Evolutionary conservation across 2,113 vertebrate species (phyloP).

Genomic region (Turdus rufiventris): DNA sequence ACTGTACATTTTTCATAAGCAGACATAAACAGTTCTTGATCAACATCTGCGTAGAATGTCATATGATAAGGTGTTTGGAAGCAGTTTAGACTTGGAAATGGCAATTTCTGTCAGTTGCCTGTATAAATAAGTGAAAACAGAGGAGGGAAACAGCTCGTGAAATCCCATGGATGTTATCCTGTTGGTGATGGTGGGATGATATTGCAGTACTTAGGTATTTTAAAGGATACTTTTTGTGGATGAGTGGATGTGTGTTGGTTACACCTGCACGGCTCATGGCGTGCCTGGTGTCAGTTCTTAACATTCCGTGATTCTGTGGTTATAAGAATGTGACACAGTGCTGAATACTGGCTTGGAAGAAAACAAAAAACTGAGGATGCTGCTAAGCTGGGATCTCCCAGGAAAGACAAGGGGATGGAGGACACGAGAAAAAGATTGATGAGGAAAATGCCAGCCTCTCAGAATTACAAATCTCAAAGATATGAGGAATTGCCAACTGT

Average conservation of each 20-base stretch:
- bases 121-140: background rate
- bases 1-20: background rate
- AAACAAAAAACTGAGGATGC: background rate
- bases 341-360: background rate
- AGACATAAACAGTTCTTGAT: background rate
- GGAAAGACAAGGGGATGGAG: background rate
- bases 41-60: background rate
- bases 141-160: background rate
- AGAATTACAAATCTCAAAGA: background rate
- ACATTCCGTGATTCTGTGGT: background rate
- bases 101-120: background rate
- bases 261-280: accelerated
- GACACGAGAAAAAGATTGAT: background rate
- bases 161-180: background rate
- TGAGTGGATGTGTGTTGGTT: accelerated
- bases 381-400: no score
- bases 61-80: background rate
- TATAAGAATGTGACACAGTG: background rate
- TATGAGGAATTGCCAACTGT: background rate
- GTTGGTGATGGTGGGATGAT: background rate
- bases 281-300: background rate
- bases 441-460: background rate
- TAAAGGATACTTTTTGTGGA: background rate
- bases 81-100: background rate
- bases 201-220: background rate